Evolutionary conservation across 2,113 vertebrate species (phyloP).

Genomic region (Numida meleagris): DNA sequence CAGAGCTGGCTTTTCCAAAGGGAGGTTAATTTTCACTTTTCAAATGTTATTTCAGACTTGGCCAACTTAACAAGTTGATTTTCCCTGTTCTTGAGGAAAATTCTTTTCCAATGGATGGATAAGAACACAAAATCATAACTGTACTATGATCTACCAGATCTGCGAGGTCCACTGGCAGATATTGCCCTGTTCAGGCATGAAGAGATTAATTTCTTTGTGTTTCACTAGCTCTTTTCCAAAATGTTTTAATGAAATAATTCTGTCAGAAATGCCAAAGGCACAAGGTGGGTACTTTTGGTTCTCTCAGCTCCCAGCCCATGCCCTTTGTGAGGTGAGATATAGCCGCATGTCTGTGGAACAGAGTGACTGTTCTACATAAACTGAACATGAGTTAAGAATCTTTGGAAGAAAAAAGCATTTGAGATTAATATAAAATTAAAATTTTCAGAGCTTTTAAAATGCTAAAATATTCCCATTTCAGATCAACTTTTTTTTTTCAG

Average conservation of each 20-base stretch:
- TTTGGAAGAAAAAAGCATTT: background rate
- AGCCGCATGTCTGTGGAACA: background rate
- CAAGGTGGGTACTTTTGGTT: background rate
- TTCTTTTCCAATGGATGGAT: background rate
- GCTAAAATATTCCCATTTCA: background rate
- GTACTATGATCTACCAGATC: background rate
- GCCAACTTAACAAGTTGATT: background rate
- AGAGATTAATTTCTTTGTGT: background rate
- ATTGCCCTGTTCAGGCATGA: background rate
- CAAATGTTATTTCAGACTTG: background rate
- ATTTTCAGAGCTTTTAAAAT: background rate
- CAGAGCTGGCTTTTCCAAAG: background rate
- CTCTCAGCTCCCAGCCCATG: background rate
- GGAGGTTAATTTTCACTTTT: background rate
- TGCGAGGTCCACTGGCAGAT: background rate
- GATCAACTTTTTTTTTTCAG: background rate
- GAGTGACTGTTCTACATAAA: background rate
- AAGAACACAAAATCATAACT: background rate
- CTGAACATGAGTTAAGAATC: rapidly evolving
- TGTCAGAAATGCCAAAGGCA: background rate
- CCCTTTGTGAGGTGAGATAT: background rate
- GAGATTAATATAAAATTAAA: background rate
- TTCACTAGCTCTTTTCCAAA: background rate
- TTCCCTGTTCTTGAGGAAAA: background rate
- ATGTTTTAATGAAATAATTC: background rate